These are phyloP conservation scores for Saccostrea cuccullata DNA, from an alignment of 1,140 invertebrate species.

Conservation along the genomic window DNA sequence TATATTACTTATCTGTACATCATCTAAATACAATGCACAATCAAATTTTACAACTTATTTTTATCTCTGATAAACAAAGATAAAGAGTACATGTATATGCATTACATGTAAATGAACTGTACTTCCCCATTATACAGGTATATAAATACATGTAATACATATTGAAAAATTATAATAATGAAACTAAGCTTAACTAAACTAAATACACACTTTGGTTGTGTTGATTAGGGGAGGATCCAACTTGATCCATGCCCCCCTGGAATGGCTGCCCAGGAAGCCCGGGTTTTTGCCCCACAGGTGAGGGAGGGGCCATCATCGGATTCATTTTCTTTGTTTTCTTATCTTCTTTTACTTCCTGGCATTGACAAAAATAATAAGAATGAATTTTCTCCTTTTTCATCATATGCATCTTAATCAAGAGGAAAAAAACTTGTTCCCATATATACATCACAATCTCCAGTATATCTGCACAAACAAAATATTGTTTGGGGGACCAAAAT, in stretches of 20 bases:
- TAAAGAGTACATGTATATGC: too few species aligned
- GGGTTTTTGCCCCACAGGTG: conserved; percentile 40
- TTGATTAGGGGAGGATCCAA: conserved; percentile 49
- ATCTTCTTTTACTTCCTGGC: conserved; percentile 57
- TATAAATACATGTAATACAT: too few species aligned
- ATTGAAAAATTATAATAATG: too few species aligned
- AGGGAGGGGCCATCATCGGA: conserved; percentile 26
- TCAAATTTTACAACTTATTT: background rate
- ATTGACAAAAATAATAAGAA: background rate
- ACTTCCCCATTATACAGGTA: too few species aligned
- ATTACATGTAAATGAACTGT: too few species aligned
- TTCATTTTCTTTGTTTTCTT: conserved; percentile 56
- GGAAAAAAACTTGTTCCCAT: too few species aligned
- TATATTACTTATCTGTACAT: background rate
- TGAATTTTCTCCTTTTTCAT: too few species aligned
- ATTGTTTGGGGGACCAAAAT: too few species aligned
- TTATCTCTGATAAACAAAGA: background rate
- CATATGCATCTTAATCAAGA: too few species aligned
- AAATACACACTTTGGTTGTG: background rate
- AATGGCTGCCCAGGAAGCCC: conserved; percentile 42
- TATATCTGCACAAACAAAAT: too few species aligned
- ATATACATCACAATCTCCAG: too few species aligned
- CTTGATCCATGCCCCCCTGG: conserved; percentile 46
- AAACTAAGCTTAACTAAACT: too few species aligned
- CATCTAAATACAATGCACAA: background rate